A percentile compares a stretch with the other conserved stretches of the same genome.
Evolutionary conservation across 2,797 vertebrate species (phyloP).

Genomic region (Toxotes lorentzi): DNA sequence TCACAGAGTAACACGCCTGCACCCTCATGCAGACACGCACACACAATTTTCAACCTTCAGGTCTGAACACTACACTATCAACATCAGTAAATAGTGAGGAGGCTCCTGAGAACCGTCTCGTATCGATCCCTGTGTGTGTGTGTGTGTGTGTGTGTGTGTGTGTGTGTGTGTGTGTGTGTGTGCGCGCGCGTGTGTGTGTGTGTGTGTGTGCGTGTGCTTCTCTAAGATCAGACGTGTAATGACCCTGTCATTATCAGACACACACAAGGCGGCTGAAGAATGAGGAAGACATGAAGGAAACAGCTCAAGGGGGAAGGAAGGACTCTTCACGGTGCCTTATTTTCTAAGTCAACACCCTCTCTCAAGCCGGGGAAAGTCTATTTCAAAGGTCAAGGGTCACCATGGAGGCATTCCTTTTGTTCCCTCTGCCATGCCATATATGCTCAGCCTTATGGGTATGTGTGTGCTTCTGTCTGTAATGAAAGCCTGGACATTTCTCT

Average conservation of each 20-base stretch:
- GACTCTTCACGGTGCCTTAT: constrained; percentile 88
- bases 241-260: constrained; percentile 70
- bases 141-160: constrained; percentile 6
- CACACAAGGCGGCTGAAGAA: constrained; percentile 43
- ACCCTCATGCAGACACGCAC: constrained; percentile 47
- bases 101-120: constrained; percentile 61
- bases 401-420: constrained; percentile 79
- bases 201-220: constrained; percentile 16
- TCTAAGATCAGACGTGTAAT: constrained; percentile 54
- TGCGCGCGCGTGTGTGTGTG: constrained; percentile 1
- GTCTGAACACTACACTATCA: constrained; percentile 67
- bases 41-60: constrained; percentile 62
- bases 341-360: constrained; percentile 87
- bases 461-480: constrained; percentile 21
- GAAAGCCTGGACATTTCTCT: constrained; percentile 30
- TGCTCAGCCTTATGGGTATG: constrained; percentile 32
- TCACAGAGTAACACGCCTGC: constrained; percentile 39
- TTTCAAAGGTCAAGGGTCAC: constrained; percentile 80
- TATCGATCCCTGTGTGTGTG: constrained; percentile 59
- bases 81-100: constrained; percentile 72
- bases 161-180: constrained; percentile 15
- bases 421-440: constrained; percentile 63
- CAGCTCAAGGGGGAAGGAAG: constrained; percentile 69
- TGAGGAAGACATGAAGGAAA: constrained; percentile 71
- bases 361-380: constrained; percentile 77